phyloP scores from a whole-genome alignment of 2,797 vertebrate genomes.

The Enteromius trimaculatus region DNA sequence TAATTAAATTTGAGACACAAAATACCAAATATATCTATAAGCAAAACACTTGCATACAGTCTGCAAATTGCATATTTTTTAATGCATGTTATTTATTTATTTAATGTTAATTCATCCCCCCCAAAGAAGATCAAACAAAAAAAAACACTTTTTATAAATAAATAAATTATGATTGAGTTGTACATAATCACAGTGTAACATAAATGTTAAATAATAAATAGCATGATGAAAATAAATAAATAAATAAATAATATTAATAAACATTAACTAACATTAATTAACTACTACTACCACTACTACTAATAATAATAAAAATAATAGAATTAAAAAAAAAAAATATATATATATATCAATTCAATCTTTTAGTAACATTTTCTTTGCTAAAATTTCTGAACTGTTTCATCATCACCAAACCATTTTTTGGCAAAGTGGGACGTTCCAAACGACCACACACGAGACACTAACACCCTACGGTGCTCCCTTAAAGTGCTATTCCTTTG shows the following conservation, averaged over 20 bases:
- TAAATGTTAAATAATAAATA: no score
- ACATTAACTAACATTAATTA: no score
- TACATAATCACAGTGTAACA: not conserved
- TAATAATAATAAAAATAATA: no score
- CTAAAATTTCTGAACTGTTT: not conserved
- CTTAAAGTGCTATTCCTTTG: not conserved
- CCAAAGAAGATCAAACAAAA: not conserved
- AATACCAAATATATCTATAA: not conserved
- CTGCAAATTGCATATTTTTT: not conserved
- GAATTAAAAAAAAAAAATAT: not conserved
- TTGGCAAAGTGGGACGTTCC: not conserved
- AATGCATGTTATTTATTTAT: not conserved
- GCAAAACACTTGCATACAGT: no score
- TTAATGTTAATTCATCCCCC: not conserved
- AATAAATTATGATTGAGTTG: not conserved
- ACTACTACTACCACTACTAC: no score
- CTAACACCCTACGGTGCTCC: no score
- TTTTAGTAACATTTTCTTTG: not conserved
- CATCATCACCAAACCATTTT: not conserved
- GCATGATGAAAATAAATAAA: not conserved
- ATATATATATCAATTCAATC: not conserved
- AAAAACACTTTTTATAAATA: not conserved
- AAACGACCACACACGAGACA: not conserved
- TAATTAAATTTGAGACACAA: not conserved
- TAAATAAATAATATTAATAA: not conserved